A percentile compares a stretch with the other conserved stretches of the same genome.
phyloP scores from a whole-genome alignment of 2,113 vertebrate species.

The Ammodytes dubius region DNA sequence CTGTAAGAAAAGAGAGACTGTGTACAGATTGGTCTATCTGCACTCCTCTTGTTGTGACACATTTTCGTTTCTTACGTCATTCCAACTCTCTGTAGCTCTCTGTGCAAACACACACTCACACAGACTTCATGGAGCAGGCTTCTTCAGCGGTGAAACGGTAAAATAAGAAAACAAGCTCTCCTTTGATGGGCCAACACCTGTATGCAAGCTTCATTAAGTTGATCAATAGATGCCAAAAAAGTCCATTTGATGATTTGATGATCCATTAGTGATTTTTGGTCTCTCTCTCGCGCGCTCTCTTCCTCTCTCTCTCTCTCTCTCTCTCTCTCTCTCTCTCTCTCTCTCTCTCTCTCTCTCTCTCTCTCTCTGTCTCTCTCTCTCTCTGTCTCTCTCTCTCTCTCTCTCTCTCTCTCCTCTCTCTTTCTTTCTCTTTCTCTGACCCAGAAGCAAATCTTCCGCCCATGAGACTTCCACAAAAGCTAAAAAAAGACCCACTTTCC shows the following conservation, averaged over 20 bases:
- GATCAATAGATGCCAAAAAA: conserved; percentile 36
- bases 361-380: conserved; percentile 17
- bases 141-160: conserved; percentile 32
- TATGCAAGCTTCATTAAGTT: conserved; percentile 58
- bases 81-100: conserved; percentile 1
- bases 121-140: background rate
- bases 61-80: conserved; percentile 11
- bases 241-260: background rate
- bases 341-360: conserved; percentile 24
- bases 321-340: conserved; percentile 7
- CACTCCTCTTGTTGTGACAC: background rate
- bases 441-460: conserved; percentile 73
- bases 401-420: conserved; percentile 18
- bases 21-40: conserved; percentile 4
- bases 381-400: conserved; percentile 22
- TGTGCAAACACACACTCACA: background rate
- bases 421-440: conserved; percentile 65
- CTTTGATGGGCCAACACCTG: conserved; percentile 64
- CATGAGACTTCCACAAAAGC: conserved; percentile 70
- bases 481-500: conserved; percentile 74
- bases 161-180: conserved; percentile 50
- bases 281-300: conserved; percentile 51
- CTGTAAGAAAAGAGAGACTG: background rate
- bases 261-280: conserved; percentile 14
- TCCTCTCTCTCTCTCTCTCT: conserved; percentile 51